These are phyloP conservation scores for Archilochus colubris DNA, from an alignment of 2,113 vertebrate genomes.

Conservation along the genomic window DNA sequence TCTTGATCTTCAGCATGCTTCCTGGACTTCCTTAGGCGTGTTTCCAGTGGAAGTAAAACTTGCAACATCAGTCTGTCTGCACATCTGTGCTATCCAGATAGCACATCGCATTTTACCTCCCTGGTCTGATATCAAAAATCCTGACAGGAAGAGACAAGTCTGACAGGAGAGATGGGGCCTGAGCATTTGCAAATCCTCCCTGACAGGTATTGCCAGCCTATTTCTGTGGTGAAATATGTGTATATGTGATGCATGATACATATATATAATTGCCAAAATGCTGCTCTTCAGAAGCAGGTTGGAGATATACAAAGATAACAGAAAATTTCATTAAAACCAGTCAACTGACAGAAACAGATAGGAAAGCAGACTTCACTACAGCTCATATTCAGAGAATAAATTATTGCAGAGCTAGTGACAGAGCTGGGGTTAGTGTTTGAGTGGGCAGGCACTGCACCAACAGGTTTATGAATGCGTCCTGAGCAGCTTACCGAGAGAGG, in stretches of 20 bases:
- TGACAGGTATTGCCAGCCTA: background rate
- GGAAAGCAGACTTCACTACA: background rate
- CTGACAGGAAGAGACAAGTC: background rate
- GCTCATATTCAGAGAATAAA: background rate
- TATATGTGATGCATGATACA: background rate
- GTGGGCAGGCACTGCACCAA: background rate
- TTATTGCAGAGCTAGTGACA: background rate
- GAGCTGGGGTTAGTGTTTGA: background rate
- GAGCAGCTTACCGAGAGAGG: background rate
- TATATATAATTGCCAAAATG: background rate
- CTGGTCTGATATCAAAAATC: background rate
- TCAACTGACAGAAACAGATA: background rate
- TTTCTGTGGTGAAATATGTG: background rate
- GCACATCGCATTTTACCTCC: background rate
- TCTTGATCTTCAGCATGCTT: background rate
- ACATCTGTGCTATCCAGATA: background rate
- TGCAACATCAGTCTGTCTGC: background rate
- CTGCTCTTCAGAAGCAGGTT: background rate
- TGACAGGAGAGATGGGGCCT: background rate
- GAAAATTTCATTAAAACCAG: background rate
- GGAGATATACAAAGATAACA: background rate
- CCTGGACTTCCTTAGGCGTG: background rate
- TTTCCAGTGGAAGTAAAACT: conserved; percentile 3
- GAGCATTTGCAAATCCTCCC: background rate
- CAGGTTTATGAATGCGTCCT: background rate